Evolutionary conservation across 2,797 vertebrate species (phyloP).

Genomic region (Syngnathus rostellatus): DNA sequence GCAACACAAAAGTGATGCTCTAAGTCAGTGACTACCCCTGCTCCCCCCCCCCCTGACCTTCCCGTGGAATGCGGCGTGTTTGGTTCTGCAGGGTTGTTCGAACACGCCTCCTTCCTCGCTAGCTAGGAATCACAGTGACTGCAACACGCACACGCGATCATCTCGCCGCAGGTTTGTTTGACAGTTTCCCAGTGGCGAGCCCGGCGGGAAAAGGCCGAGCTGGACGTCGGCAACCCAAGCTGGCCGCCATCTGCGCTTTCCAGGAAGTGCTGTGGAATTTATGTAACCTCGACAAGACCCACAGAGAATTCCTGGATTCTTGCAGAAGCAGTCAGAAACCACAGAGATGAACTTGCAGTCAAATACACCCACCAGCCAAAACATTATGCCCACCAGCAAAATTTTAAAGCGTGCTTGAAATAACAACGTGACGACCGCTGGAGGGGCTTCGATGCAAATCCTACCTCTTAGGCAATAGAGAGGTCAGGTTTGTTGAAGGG

Average conservation of each 20-base stretch:
- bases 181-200: background rate
- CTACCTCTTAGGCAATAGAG: background rate
- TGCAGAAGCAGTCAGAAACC: background rate
- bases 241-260: conserved; percentile 3
- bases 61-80: conserved; percentile 55
- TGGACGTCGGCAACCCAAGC: background rate
- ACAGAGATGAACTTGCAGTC: background rate
- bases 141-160: conserved; percentile 5
- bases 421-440: background rate
- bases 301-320: background rate
- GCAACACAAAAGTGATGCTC: conserved; percentile 7
- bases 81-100: conserved; percentile 40
- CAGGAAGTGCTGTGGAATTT: background rate
- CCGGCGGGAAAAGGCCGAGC: background rate
- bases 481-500: conserved; percentile 16
- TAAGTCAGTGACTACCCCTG: conserved; percentile 16
- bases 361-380: background rate
- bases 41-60: conserved; percentile 28
- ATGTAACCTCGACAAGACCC: background rate
- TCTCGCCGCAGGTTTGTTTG: background rate
- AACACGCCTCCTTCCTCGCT: conserved; percentile 37
- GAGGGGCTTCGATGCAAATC: background rate
- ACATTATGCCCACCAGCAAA: background rate
- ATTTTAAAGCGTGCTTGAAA: background rate
- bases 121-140: conserved; percentile 11